These are phyloP conservation scores for Thymelicus sylvestris DNA, from an alignment of 2,888 invertebrate genomes.

Conservation along the genomic window DNA sequence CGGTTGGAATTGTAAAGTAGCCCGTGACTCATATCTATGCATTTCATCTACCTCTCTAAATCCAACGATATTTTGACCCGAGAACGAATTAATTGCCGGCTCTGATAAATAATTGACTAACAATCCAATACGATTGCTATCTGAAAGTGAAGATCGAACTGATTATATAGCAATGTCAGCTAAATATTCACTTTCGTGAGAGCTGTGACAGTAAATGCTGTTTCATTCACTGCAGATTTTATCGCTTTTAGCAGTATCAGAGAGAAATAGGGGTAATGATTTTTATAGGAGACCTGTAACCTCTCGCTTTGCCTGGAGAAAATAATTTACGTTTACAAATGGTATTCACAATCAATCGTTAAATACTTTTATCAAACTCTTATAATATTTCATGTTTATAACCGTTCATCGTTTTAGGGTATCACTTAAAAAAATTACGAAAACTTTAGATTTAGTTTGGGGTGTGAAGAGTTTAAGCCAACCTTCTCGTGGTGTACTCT, in stretches of 20 bases:
- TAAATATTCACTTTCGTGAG: slow-evolving; percentile 13
- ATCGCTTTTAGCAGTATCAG: slow-evolving; percentile 60
- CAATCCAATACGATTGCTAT: slow-evolving; percentile 23
- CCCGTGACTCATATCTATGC: slow-evolving; percentile 51
- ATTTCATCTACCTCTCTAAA: slow-evolving; percentile 56
- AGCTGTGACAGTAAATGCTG: slow-evolving; percentile 21
- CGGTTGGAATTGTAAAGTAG: slow-evolving; percentile 55
- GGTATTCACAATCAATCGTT: too few species aligned
- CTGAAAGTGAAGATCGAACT: slow-evolving; percentile 14
- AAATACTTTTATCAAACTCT: too few species aligned
- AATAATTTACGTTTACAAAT: too few species aligned
- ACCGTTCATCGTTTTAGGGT: too few species aligned
- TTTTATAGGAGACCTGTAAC: slow-evolving; percentile 42
- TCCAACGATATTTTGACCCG: slow-evolving; percentile 55
- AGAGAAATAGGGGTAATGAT: slow-evolving; percentile 60
- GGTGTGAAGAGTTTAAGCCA: too few species aligned
- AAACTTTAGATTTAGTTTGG: too few species aligned
- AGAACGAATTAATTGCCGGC: slow-evolving; percentile 45
- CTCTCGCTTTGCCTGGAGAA: neutral
- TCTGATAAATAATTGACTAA: slow-evolving; percentile 44
- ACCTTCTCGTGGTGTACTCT: too few species aligned
- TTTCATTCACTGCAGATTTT: slow-evolving; percentile 48
- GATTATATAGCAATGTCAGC: slow-evolving; percentile 11
- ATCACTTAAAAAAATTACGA: too few species aligned
- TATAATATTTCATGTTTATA: too few species aligned